These are phyloP conservation scores for Acanthurus leucopareius DNA, from an alignment of 2,797 vertebrate species.

Conservation along the genomic window DNA sequence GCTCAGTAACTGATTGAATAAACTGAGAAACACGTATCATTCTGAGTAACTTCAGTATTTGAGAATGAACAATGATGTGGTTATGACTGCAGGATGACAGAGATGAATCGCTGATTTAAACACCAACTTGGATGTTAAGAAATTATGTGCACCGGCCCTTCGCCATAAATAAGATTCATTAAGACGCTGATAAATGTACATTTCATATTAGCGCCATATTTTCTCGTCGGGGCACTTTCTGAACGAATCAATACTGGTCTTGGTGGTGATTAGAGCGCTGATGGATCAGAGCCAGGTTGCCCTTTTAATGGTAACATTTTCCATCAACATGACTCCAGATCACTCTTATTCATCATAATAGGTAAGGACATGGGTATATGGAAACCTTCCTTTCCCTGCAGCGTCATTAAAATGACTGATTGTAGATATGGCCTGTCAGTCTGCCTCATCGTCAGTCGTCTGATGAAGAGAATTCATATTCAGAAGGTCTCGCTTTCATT, in stretches of 20 bases:
- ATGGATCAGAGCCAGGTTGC: constrained; percentile 82
- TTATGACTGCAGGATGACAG: constrained; percentile 32
- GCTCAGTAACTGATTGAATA: constrained; percentile 25
- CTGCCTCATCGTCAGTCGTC: constrained; percentile 69
- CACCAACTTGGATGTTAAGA: constrained; percentile 59
- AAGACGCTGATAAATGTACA: constrained; percentile 78
- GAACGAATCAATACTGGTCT: constrained; percentile 85
- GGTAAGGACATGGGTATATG: constrained; percentile 78
- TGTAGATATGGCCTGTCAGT: constrained; percentile 75
- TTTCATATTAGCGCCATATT: constrained; percentile 79
- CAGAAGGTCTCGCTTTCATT: constrained; percentile 75
- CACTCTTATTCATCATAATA: constrained; percentile 83
- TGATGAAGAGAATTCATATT: constrained; percentile 73
- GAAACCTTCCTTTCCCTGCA: constrained; percentile 74
- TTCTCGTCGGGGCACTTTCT: constrained; percentile 84
- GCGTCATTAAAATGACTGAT: constrained; percentile 80
- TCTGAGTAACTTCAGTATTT: constrained; percentile 17
- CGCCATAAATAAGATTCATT: constrained; percentile 85
- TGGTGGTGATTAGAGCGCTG: constrained; percentile 80
- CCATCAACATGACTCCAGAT: constrained; percentile 84
- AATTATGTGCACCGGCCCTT: constrained; percentile 74
- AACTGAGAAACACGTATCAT: constrained; percentile 11
- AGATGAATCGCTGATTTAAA: constrained; percentile 65
- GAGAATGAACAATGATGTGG: constrained; percentile 51
- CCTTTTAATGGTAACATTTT: constrained; percentile 82